Conservation (phyloP, 2,888 invertebrate genomes). For the Melangyna quadrimaculata region DNA sequence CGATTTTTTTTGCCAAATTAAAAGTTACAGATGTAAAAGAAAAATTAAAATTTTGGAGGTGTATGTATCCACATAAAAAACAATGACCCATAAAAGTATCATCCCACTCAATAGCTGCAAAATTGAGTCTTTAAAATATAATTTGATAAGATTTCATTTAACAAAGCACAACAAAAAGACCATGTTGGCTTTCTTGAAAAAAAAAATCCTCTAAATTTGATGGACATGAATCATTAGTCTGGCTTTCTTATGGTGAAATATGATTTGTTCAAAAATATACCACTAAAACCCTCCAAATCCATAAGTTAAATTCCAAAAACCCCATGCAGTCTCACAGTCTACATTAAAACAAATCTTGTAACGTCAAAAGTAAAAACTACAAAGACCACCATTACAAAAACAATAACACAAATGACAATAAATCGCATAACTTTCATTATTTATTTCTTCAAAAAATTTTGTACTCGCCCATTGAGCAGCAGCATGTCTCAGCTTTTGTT, state of each 20-base stretch:
- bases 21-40: too few relatives aligned
- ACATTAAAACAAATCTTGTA: not conserved
- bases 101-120: too few relatives aligned
- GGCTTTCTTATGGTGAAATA: not conserved
- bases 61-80: too few relatives aligned
- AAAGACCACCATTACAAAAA: not conserved
- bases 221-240: not conserved
- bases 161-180: too few relatives aligned
- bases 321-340: constrained; percentile 37
- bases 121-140: too few relatives aligned
- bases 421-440: constrained; percentile 50
- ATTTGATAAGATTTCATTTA: too few relatives aligned
- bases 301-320: constrained; percentile 45
- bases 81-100: too few relatives aligned
- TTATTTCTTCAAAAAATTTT: constrained; percentile 52
- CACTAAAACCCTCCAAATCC: not conserved
- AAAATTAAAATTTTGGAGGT: too few relatives aligned
- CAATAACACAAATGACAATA: constrained; percentile 46
- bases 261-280: not conserved
- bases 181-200: not conserved
- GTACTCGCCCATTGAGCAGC: constrained; percentile 15
- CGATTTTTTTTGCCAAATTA: too few relatives aligned
- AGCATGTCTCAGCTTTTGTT: constrained; percentile 45
- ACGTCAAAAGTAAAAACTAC: not conserved
- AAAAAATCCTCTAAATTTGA: not conserved